Conservation (phyloP, 1,140 invertebrate species). For the Pachyrhynchus sulphureomaculatus region DNA sequence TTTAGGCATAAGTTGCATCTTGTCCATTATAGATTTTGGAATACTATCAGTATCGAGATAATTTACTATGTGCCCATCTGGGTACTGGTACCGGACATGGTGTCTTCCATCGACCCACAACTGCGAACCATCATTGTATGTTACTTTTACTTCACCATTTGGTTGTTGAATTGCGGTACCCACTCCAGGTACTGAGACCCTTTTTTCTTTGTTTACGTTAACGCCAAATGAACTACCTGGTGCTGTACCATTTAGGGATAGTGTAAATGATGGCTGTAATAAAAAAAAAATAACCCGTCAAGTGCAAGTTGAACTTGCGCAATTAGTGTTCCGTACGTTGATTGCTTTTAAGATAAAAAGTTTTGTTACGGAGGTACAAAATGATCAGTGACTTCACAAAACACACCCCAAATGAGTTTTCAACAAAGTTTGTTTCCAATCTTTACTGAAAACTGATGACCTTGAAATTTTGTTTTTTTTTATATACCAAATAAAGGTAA, state of each 20-base stretch:
- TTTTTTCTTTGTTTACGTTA: conserved; percentile 39
- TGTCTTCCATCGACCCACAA: conserved; percentile 49
- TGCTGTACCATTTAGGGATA: conserved; percentile 34
- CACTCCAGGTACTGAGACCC: conserved; percentile 52
- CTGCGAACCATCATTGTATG: conserved; percentile 56
- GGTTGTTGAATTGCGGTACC: conserved; percentile 54
- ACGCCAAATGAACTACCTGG: conserved; percentile 19
- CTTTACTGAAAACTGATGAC: too few relatives aligned
- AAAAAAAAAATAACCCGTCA: conserved; percentile 10
- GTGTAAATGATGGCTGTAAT: conserved; percentile 43
- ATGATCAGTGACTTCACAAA: too few relatives aligned
- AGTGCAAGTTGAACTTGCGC: too few relatives aligned
- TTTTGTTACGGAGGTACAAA: too few relatives aligned
- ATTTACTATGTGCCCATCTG: conserved; percentile 39
- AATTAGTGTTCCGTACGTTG: too few relatives aligned
- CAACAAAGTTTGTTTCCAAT: too few relatives aligned
- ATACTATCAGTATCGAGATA: conserved; percentile 44
- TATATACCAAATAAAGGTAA: too few relatives aligned
- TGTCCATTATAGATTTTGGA: conserved; percentile 44
- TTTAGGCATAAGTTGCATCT: conserved; percentile 48
- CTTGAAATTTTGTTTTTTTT: too few relatives aligned
- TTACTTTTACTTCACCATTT: conserved; percentile 55
- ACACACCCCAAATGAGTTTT: too few relatives aligned
- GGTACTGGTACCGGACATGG: conserved; percentile 42
- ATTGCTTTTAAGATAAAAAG: too few relatives aligned